phyloP scores from a whole-genome alignment of 2,888 invertebrate species.

The Orchesella flavescens region DNA sequence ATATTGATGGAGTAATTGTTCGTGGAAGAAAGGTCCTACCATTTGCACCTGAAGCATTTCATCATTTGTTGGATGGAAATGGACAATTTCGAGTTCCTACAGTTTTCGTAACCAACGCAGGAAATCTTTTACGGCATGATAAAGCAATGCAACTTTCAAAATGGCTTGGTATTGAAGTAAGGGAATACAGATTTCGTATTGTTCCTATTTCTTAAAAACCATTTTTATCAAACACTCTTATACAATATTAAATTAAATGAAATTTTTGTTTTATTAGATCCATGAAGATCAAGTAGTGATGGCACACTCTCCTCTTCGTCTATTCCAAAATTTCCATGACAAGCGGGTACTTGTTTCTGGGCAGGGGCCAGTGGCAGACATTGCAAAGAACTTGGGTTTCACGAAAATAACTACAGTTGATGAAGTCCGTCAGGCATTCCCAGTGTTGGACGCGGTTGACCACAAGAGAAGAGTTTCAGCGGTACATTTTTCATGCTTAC shows the following conservation, averaged over 20 bases:
- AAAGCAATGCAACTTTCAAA: slow-evolving; percentile 79
- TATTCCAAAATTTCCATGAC: slow-evolving; percentile 79
- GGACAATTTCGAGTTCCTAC: slow-evolving; percentile 79
- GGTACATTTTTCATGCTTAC: slow-evolving; percentile 67
- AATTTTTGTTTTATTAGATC: slow-evolving; percentile 74
- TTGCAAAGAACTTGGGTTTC: slow-evolving; percentile 79
- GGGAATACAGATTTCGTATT: slow-evolving; percentile 11
- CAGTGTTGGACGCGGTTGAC: slow-evolving; percentile 79
- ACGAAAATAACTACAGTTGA: slow-evolving; percentile 78
- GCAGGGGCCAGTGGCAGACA: slow-evolving; percentile 77
- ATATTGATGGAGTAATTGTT: slow-evolving; percentile 81
- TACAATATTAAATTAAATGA: too few species aligned
- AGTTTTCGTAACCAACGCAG: slow-evolving; percentile 81
- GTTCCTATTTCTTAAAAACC: too few species aligned
- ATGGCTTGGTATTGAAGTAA: slow-evolving; percentile 78
- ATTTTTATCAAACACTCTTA: background rate
- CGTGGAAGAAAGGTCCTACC: slow-evolving; percentile 79
- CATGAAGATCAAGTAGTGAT: slow-evolving; percentile 79
- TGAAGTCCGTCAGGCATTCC: slow-evolving; percentile 77
- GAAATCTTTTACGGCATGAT: slow-evolving; percentile 77
- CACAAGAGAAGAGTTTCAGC: slow-evolving; percentile 74
- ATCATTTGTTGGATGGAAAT: slow-evolving; percentile 76
- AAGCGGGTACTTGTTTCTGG: slow-evolving; percentile 80
- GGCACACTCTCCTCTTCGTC: slow-evolving; percentile 80
- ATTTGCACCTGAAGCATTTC: slow-evolving; percentile 78